phyloP scores from a whole-genome alignment of 2,113 vertebrate genomes.

The Jacana jacana region DNA sequence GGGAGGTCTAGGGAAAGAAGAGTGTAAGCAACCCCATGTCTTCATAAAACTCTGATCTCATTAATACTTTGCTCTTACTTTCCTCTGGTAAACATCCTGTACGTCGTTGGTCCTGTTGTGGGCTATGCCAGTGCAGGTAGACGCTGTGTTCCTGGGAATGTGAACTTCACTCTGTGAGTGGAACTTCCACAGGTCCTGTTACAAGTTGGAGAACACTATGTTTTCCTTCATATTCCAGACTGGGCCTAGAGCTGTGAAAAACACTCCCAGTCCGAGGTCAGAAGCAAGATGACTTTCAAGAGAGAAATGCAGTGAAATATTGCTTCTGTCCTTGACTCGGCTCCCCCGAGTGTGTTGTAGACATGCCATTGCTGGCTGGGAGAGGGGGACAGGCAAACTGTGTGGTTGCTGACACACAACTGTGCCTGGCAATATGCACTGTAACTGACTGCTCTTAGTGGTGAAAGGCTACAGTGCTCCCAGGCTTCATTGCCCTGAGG shows the following conservation, averaged over 20 bases:
- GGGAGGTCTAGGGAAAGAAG: background rate
- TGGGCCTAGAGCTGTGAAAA: background rate
- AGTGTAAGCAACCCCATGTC: background rate
- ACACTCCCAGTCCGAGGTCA: background rate
- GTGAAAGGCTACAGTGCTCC: background rate
- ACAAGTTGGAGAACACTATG: background rate
- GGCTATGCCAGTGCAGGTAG: background rate
- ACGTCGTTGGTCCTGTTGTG: background rate
- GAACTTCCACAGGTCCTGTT: background rate
- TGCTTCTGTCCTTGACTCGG: background rate
- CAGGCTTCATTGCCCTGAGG: background rate
- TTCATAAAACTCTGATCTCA: background rate
- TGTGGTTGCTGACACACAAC: background rate
- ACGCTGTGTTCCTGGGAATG: background rate
- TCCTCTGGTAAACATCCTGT: background rate
- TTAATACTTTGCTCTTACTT: background rate
- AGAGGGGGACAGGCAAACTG: background rate
- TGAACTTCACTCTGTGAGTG: background rate
- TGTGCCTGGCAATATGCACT: background rate
- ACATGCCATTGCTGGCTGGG: background rate
- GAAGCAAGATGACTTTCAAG: background rate
- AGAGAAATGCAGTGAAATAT: background rate
- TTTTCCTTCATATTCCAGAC: background rate
- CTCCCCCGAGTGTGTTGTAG: fast-evolving
- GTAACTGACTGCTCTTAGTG: background rate